A percentile compares a stretch with the other conserved stretches of the same genome.
Conservation (phyloP, 2,888 invertebrate species). For the Idaea straminata region DNA sequence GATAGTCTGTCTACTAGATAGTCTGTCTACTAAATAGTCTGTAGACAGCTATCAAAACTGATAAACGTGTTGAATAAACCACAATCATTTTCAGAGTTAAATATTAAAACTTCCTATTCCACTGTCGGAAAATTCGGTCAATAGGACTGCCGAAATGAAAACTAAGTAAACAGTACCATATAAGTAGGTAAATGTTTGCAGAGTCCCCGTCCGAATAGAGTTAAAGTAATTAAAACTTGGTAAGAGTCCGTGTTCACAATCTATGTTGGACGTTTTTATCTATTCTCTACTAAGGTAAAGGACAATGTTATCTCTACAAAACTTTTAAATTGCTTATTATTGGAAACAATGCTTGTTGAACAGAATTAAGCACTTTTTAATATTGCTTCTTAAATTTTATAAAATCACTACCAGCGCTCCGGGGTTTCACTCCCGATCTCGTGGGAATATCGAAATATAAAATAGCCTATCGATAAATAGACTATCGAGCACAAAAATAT, state of each 20-base stretch:
- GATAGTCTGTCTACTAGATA: too few relatives aligned
- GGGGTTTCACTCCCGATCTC: too few relatives aligned
- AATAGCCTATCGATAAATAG: too few relatives aligned
- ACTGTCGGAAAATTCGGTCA: slow-evolving; percentile 22
- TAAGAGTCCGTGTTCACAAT: slow-evolving; percentile 37
- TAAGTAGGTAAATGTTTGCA: slow-evolving; percentile 25
- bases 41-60: too few relatives aligned
- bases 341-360: neutral
- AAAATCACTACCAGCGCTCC: too few relatives aligned
- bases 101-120: neutral
- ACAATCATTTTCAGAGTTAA: neutral
- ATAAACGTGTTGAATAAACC: neutral
- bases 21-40: too few relatives aligned
- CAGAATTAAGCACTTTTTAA: slow-evolving; percentile 10
- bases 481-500: too few relatives aligned
- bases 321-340: slow-evolving; percentile 1
- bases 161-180: slow-evolving; percentile 15
- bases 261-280: slow-evolving; percentile 24
- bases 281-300: slow-evolving; percentile 17
- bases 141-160: slow-evolving; percentile 17
- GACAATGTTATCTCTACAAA: slow-evolving; percentile 16
- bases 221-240: slow-evolving; percentile 58
- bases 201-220: slow-evolving; percentile 24
- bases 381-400: neutral
- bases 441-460: too few relatives aligned